Evolutionary conservation across 2,888 invertebrate species (phyloP).

Genomic region (Andrena haemorrhoa): DNA sequence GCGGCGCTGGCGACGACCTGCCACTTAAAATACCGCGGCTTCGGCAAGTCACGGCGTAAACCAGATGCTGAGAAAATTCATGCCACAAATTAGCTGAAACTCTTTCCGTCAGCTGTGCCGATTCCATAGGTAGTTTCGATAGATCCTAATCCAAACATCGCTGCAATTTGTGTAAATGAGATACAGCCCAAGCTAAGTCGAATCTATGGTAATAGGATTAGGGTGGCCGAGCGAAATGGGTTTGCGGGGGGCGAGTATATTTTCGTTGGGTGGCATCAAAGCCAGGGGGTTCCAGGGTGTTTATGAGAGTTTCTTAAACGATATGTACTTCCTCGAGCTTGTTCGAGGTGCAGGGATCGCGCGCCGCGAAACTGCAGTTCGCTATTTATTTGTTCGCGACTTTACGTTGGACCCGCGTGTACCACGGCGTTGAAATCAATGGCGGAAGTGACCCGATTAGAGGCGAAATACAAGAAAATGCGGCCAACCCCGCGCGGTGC

Average conservation of each 20-base stretch:
- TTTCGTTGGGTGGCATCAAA: slow-evolving; percentile 18
- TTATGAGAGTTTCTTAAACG: slow-evolving; percentile 22
- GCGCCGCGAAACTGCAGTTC: neutral
- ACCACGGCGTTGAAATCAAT: slow-evolving; percentile 68
- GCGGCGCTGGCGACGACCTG: slow-evolving; percentile 20
- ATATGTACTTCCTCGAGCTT: slow-evolving; percentile 7
- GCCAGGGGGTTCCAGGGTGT: slow-evolving; percentile 7
- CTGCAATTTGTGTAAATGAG: no score
- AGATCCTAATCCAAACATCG: no score
- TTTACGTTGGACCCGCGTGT: slow-evolving; percentile 41
- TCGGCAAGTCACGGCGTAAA: neutral
- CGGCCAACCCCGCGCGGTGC: slow-evolving; percentile 79
- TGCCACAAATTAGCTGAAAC: no score
- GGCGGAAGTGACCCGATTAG: slow-evolving; percentile 83
- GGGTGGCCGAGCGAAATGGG: neutral
- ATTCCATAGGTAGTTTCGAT: no score
- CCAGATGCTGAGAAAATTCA: no score
- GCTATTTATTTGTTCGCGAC: slow-evolving; percentile 60
- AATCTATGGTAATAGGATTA: neutral
- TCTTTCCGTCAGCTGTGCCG: no score
- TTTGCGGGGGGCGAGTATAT: slow-evolving; percentile 19
- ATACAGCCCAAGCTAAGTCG: neutral
- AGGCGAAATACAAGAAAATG: slow-evolving; percentile 81
- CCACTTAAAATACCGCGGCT: slow-evolving; percentile 15
- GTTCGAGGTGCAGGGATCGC: neutral